These are phyloP conservation scores for Caenorhabditis sp. DNA, from an alignment of 2,888 invertebrate species.

Conservation along the genomic window DNA sequence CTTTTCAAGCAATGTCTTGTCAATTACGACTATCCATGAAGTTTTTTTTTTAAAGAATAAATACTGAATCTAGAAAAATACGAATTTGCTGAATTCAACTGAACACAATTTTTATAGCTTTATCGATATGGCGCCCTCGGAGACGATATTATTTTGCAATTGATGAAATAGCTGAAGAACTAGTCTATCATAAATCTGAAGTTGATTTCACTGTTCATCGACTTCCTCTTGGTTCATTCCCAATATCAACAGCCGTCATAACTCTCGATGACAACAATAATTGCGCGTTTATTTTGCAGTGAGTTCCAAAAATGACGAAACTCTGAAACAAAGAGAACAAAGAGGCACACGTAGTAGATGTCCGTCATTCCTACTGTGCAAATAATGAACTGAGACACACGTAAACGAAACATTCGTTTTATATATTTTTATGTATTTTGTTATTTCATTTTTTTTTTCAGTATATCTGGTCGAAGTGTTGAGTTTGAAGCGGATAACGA, in stretches of 20 bases:
- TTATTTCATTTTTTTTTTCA: constrained; percentile 38
- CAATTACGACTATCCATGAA: too few species aligned
- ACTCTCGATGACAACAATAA: constrained; percentile 55
- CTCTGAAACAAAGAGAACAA: constrained; percentile 43
- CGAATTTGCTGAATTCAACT: too few species aligned
- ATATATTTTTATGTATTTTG: neutral
- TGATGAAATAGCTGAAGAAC: constrained; percentile 58
- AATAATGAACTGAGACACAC: constrained; percentile 20
- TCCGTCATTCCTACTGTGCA: constrained; percentile 13
- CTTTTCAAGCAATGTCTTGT: too few species aligned
- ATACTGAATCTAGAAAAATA: too few species aligned
- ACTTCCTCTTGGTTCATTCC: constrained; percentile 48
- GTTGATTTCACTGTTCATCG: constrained; percentile 52
- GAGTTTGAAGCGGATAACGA: constrained; percentile 74
- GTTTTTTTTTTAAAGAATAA: too few species aligned
- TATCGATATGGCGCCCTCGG: constrained; percentile 53
- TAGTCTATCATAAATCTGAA: constrained; percentile 63
- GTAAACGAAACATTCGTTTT: neutral
- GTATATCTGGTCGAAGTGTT: constrained; percentile 64
- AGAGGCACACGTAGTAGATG: constrained; percentile 13
- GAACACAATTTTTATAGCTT: too few species aligned
- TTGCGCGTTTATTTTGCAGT: constrained; percentile 61
- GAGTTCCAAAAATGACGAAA: constrained; percentile 23
- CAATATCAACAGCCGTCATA: constrained; percentile 51
- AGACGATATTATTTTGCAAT: constrained; percentile 63